phyloP scores from a whole-genome alignment of 2,797 vertebrate genomes.

The Psittacula derbiana region DNA sequence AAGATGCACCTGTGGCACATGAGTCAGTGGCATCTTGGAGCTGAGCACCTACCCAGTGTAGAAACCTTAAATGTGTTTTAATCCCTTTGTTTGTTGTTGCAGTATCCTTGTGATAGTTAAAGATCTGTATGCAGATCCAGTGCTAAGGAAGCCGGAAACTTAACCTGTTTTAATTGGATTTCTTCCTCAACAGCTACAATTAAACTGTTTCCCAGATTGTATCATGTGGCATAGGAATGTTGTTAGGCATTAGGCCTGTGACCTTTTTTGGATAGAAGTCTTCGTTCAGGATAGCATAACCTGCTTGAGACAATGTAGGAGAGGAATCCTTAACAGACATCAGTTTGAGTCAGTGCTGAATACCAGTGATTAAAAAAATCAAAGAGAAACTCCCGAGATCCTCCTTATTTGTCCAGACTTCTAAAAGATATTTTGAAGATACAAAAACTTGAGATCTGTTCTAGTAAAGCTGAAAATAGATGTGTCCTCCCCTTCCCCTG shows the following conservation, averaged over 20 bases:
- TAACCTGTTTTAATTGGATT: constrained; percentile 40
- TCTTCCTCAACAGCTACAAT: constrained; percentile 26
- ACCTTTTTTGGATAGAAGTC: not conserved
- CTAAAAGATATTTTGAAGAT: not conserved
- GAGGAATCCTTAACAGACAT: not conserved
- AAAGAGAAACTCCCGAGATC: not conserved
- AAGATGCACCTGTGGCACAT: not conserved
- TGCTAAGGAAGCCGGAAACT: constrained; percentile 27
- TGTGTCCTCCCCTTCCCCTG: not conserved
- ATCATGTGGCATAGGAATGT: not conserved
- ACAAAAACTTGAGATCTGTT: not conserved
- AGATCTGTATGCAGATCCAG: not conserved
- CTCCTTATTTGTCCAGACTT: not conserved
- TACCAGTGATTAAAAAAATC: not conserved
- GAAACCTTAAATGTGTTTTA: not conserved
- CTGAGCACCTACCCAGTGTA: not conserved
- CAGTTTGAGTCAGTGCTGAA: not conserved
- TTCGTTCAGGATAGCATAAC: not conserved
- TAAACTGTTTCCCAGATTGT: not conserved
- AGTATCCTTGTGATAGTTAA: not conserved
- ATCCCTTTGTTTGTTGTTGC: not conserved
- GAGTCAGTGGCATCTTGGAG: not conserved
- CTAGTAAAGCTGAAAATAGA: not conserved
- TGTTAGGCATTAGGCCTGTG: not conserved
- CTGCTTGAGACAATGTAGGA: not conserved